A percentile compares a stretch with the other conserved stretches of the same genome.
Evolutionary conservation across 2,113 vertebrate genomes (phyloP).

Genomic region (Megaptera novaeangliae): DNA sequence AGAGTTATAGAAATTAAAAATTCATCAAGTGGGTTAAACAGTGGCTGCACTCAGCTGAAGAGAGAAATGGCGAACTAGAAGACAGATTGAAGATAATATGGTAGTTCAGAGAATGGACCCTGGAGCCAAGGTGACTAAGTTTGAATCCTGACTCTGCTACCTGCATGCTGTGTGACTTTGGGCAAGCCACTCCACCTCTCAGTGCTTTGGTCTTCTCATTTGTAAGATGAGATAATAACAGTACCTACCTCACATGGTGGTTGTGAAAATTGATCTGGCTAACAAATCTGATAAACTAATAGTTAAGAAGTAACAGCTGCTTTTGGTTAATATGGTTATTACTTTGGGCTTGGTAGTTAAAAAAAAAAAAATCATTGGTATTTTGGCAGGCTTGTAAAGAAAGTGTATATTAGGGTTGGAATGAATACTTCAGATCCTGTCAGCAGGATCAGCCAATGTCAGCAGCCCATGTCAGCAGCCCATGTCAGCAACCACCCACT

Average conservation of each 20-base stretch:
- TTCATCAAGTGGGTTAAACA: not conserved
- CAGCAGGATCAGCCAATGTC: not conserved
- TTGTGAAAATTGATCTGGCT: not conserved
- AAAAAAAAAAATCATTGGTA: not conserved
- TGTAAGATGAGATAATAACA: not conserved
- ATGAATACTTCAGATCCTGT: not conserved
- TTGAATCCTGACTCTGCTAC: not conserved
- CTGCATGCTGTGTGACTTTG: not conserved
- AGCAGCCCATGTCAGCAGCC: not conserved
- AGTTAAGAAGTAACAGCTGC: not conserved
- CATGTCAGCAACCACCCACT: not conserved
- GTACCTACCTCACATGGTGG: not conserved
- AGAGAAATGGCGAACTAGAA: not conserved
- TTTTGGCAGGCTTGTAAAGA: not conserved
- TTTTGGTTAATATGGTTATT: not conserved
- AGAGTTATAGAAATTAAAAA: not conserved
- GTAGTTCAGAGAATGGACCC: not conserved
- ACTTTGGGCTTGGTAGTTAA: not conserved
- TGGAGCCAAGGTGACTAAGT: not conserved
- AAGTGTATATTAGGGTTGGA: not conserved
- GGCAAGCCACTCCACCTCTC: not conserved
- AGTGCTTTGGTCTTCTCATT: not conserved
- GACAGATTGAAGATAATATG: not conserved
- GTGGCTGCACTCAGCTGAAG: not conserved
- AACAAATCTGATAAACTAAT: not conserved